phyloP scores from a whole-genome alignment of 53 echinoderm and acorn worm genomes.

The Pentamera pediparva region DNA sequence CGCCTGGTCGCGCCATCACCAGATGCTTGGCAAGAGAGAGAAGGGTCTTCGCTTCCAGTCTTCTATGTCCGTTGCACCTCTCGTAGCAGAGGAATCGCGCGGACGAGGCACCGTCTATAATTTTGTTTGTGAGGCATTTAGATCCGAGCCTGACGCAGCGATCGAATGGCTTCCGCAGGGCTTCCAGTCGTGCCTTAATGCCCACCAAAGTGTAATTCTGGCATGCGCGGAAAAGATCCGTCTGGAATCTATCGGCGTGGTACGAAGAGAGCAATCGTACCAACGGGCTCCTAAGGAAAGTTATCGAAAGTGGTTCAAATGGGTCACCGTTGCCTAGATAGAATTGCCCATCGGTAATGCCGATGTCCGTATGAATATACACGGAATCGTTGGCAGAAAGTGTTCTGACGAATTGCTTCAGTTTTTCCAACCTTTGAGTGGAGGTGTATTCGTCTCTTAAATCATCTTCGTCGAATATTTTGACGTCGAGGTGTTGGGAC shows the following conservation, averaged over 20 bases:
- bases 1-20: neutral
- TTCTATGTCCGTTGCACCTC: neutral
- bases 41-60: neutral
- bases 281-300: neutral
- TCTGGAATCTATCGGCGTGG: neutral
- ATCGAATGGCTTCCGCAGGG: neutral
- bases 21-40: neutral
- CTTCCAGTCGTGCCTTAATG: neutral
- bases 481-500: neutral
- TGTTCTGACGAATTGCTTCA: neutral
- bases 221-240: neutral
- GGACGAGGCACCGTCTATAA: neutral
- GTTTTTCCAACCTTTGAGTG: neutral
- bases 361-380: neutral
- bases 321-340: neutral
- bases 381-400: neutral
- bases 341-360: neutral
- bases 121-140: no score
- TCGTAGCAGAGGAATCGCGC: neutral
- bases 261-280: neutral
- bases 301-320: neutral
- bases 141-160: no score
- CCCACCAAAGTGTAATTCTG: neutral
- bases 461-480: neutral
- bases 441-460: neutral